Evolutionary conservation across 2,797 vertebrate species (phyloP), one percentile per base, ranked within the genome.

Genomic region (Melanotaenia maccullochi): DNA sequence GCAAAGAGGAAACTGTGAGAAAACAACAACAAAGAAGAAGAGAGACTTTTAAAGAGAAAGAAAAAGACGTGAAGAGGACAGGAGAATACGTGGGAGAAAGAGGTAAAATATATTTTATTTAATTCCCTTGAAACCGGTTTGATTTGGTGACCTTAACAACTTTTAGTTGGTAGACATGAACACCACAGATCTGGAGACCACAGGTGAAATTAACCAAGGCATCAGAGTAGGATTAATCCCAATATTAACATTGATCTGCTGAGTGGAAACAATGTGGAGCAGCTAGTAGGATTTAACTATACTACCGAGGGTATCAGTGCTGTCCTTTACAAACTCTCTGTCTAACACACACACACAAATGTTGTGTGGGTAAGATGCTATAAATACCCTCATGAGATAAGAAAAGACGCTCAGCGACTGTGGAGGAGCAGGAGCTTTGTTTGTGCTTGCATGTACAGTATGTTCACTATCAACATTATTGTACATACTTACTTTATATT

Each of bases 361-460:
- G 72, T 49, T 60, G 74, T 60, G 35, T 78, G 76, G 77, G 71
- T 86, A 86, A 84, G 82, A 28, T 12, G 36, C 91, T 93, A 94
- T 91, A 92, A 94, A 94, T 94, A 93, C 63, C 68, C 60, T 56
- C 28, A 22, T 63, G 57, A 86, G 89, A 88, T 79, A 85, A 71
- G 68, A 5, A 20, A 54, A 59, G 30, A 83, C 85, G 91, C 90
- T 75, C 67, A 70, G 73, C 71, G 77, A 2, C 12, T 1, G n/a
- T 7, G 6, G n/a, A 2, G 9, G n/a, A 24, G 8, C 1, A 11
- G 18, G 18, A 44, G 40, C 40, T 42, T 4, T 16, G 40, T 42
- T 16, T 38, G 35, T 36, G 35, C 9, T 14, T 40, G 38, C 14
- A 12, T 38, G 36, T 38, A 12, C 2, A 12, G 36, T 38, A 12